Evolutionary conservation across 1,140 invertebrate species (phyloP).

Genomic region (Heliconius hewitsoni): DNA sequence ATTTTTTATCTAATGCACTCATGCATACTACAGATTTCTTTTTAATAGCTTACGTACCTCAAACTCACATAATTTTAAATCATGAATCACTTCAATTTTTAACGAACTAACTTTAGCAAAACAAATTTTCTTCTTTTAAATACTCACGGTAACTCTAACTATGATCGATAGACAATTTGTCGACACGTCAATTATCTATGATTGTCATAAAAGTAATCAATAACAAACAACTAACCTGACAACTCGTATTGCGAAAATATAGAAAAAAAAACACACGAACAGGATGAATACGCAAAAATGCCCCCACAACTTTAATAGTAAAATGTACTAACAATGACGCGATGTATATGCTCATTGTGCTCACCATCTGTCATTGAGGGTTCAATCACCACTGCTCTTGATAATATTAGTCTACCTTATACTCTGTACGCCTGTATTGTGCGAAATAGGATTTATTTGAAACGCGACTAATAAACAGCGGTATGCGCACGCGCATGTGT

Average conservation of each 20-base stretch:
- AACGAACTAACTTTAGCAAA: background rate
- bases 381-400: slow-evolving; percentile 54
- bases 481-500: slow-evolving; percentile 50
- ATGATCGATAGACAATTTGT: too few relatives aligned
- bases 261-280: slow-evolving; percentile 36
- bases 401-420: slow-evolving; percentile 58
- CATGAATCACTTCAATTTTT: background rate
- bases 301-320: slow-evolving; percentile 59
- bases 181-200: background rate
- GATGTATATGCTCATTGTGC: slow-evolving; percentile 56
- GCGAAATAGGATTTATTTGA: slow-evolving; percentile 52
- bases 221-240: slow-evolving; percentile 52
- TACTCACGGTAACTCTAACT: too few relatives aligned
- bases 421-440: slow-evolving; percentile 45
- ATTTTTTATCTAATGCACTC: slow-evolving; percentile 24
- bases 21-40: slow-evolving; percentile 27
- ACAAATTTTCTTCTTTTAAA: background rate
- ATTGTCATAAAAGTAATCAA: slow-evolving; percentile 48
- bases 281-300: slow-evolving; percentile 68
- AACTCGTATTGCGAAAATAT: slow-evolving; percentile 56
- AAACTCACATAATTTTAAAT: slow-evolving; percentile 10
- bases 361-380: slow-evolving; percentile 70
- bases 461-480: slow-evolving; percentile 55
- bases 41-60: slow-evolving; percentile 30
- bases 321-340: slow-evolving; percentile 65